phyloP scores from a whole-genome alignment of 2,113 vertebrate genomes.

The Burhinus bistriatus region DNA sequence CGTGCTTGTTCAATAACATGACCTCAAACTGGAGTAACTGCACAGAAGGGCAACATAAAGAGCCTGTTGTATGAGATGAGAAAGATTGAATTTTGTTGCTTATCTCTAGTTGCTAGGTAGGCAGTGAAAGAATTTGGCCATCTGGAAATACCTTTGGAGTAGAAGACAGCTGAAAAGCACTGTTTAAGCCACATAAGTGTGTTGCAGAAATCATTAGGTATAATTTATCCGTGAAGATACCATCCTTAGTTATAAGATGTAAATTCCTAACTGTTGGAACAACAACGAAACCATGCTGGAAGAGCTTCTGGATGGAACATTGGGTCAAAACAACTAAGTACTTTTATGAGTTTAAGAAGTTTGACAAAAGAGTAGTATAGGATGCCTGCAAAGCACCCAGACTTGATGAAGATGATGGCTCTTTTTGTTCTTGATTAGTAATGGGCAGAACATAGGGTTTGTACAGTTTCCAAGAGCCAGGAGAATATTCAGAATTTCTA shows the following conservation, averaged over 20 bases:
- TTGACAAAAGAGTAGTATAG: background rate
- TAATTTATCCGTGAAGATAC: background rate
- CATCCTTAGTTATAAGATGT: background rate
- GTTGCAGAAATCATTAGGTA: background rate
- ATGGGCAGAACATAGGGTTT: background rate
- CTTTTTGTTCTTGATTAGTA: background rate
- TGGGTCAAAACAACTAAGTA: background rate
- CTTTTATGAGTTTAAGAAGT: background rate
- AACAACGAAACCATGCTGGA: background rate
- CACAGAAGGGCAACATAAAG: background rate
- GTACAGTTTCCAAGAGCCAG: background rate
- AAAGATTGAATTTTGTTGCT: background rate
- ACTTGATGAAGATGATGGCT: background rate
- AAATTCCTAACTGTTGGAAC: background rate
- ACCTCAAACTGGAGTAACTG: background rate
- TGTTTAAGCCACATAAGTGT: background rate
- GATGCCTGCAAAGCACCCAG: background rate
- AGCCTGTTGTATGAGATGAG: background rate
- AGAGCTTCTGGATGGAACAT: background rate
- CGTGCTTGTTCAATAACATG: background rate
- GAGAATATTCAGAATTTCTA: background rate
- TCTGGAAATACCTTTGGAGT: background rate
- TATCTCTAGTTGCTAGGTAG: background rate
- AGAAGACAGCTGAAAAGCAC: background rate
- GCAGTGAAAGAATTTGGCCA: background rate